These are phyloP conservation scores for Stenodera caucasica DNA, from an alignment of 2,888 invertebrate genomes.

Conservation along the genomic window DNA sequence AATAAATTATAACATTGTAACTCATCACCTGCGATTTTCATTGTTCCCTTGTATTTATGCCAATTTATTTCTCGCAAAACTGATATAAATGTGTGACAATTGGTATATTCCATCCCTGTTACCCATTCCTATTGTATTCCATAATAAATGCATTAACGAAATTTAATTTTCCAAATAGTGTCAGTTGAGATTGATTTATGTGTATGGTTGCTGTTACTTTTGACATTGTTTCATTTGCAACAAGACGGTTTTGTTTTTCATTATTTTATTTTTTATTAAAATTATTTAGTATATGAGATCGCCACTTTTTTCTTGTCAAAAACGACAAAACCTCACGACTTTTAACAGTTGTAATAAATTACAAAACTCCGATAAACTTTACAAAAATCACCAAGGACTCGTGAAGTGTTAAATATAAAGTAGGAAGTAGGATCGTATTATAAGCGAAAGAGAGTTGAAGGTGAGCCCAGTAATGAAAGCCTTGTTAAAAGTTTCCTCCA, in stretches of 20 bases:
- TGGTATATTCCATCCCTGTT: constrained; percentile 9
- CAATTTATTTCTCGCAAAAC: constrained; percentile 26
- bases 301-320: neutral
- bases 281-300: neutral
- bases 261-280: neutral
- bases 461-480: constrained; percentile 50
- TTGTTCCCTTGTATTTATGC: constrained; percentile 26
- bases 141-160: constrained; percentile 21
- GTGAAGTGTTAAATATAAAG: constrained; percentile 35
- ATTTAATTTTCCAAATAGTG: constrained; percentile 16
- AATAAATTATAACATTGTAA: constrained; percentile 43
- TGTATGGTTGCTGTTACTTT: neutral
- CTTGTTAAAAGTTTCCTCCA: constrained; percentile 52
- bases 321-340: neutral
- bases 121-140: neutral
- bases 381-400: constrained; percentile 14
- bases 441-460: constrained; percentile 36
- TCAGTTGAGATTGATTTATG: constrained; percentile 13
- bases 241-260: neutral
- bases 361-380: constrained; percentile 13
- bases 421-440: constrained; percentile 40
- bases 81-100: neutral
- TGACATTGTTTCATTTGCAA: too few relatives aligned
- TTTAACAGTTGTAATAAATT: constrained; percentile 15
- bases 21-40: constrained; percentile 40